A percentile compares a stretch with the other conserved stretches of the same genome.
phyloP scores from a whole-genome alignment of 2,113 vertebrate genomes.

The Atractosteus spatula region DNA sequence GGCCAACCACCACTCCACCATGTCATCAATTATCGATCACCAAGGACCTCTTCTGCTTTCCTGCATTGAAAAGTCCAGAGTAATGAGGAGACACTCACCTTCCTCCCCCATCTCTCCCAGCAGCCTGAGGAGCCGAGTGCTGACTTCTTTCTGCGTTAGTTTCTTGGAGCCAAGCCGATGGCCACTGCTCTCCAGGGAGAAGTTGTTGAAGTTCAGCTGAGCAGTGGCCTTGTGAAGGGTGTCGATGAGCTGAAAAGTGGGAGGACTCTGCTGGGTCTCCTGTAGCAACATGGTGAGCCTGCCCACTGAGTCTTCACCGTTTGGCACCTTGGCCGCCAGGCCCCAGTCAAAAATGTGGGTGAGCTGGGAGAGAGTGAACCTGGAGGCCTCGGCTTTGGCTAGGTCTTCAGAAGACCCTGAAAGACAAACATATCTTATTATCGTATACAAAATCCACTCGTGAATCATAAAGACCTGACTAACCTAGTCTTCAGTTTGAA shows the following conservation, averaged over 20 bases:
- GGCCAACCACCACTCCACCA: no score
- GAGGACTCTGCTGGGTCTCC: neutral
- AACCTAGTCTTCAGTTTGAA: no score
- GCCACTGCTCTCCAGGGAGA: slow-evolving; percentile 8
- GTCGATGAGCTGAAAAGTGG: neutral
- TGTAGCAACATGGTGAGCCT: slow-evolving; percentile 14
- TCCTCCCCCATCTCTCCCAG: slow-evolving; percentile 13
- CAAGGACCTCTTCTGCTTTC: neutral
- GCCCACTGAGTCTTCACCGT: neutral
- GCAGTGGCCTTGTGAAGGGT: slow-evolving; percentile 3
- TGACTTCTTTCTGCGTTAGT: neutral
- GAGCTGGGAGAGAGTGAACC: slow-evolving; percentile 9
- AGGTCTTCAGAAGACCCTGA: slow-evolving; percentile 13
- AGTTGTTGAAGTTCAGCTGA: neutral
- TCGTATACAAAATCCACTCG: neutral
- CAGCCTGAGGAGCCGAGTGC: slow-evolving; percentile 16
- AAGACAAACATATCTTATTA: neutral
- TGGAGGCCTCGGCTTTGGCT: neutral
- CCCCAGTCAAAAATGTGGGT: slow-evolving; percentile 5
- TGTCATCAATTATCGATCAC: neutral
- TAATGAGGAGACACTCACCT: slow-evolving; percentile 6
- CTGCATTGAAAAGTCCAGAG: neutral
- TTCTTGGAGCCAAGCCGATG: neutral
- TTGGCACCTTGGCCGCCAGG: neutral
- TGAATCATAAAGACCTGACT: no score